Evolutionary conservation across 2,888 invertebrate genomes (phyloP), one percentile per base, ranked within the genome.

Genomic region (Sipunculus nudus): DNA sequence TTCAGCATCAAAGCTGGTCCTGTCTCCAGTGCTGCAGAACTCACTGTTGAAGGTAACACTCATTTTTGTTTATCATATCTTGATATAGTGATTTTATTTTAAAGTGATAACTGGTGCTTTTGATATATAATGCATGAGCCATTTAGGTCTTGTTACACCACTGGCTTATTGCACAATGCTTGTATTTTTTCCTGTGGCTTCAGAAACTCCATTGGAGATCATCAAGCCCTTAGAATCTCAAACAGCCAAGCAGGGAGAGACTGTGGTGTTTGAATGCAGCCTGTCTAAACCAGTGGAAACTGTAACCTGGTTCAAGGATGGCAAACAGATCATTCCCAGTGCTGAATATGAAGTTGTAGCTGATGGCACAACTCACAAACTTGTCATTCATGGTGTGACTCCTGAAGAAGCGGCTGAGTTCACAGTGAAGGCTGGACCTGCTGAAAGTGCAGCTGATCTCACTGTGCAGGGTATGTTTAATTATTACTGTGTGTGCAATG

Each of bases 21-120:
- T 13, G 71, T 68, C n/a, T 75, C 73, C 46, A 77, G 77, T 53
- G 70, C 73, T 72, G 88, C 94, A 38, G 92, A 92, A 81, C 86
- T 96, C 5, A 91, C 91, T 8, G 96, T 96, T 72, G 94, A 96
- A 82, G 96, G 96, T 65, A 95, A n/a, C n/a, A n/a, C n/a, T n/a
- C n/a, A n/a, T n/a, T n/a, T n/a, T n/a, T n/a, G n/a, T n/a, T n/a
- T n/a, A n/a, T n/a, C n/a, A n/a, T n/a, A n/a, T n/a, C n/a, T n/a
- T n/a, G n/a, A n/a, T n/a, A n/a, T n/a, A n/a, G n/a, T n/a, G n/a
- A n/a, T n/a, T n/a, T n/a, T n/a, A n/a, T n/a, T n/a, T n/a, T n/a
- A n/a, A n/a, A n/a, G n/a, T n/a, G n/a, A n/a, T n/a, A n/a, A n/a
- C n/a, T n/a, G n/a, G n/a, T n/a, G n/a, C n/a, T n/a, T n/a, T n/a